phyloP scores from a whole-genome alignment of 2,888 invertebrate species.

The Bhutanitis thaidina region DNA sequence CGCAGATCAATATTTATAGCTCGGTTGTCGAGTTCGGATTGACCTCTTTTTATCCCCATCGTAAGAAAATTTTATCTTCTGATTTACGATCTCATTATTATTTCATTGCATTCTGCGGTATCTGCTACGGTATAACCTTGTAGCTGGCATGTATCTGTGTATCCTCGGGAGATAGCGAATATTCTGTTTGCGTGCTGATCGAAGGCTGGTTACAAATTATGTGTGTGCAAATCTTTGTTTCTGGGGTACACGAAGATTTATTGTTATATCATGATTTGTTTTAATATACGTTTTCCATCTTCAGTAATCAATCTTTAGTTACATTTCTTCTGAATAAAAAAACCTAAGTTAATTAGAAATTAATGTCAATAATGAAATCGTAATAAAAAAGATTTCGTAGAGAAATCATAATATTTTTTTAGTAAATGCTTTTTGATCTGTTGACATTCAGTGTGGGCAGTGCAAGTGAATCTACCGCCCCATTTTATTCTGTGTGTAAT shows the following conservation, averaged over 20 bases:
- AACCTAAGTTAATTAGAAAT: too few relatives aligned
- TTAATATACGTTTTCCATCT: constrained; percentile 3
- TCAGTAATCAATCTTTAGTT: too few relatives aligned
- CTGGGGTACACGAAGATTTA: constrained; percentile 7
- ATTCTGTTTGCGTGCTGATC: constrained; percentile 13
- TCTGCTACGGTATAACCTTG: constrained; percentile 11
- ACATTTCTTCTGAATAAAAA: too few relatives aligned
- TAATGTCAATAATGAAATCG: too few relatives aligned
- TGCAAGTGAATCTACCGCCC: too few relatives aligned
- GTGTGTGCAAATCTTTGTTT: constrained; percentile 10
- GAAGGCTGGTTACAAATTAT: constrained; percentile 10
- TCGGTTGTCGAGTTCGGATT: constrained; percentile 47
- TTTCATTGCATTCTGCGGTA: constrained; percentile 20
- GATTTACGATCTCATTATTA: constrained; percentile 28
- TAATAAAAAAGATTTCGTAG: too few relatives aligned
- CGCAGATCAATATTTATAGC: constrained; percentile 53
- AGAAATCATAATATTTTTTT: too few relatives aligned
- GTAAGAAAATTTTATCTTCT: constrained; percentile 33
- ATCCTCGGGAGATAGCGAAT: constrained; percentile 13
- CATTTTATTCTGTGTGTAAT: too few relatives aligned
- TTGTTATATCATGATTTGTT: constrained; percentile 10
- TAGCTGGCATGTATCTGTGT: constrained; percentile 5
- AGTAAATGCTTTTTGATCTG: too few relatives aligned
- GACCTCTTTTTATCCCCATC: constrained; percentile 51
- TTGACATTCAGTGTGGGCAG: too few relatives aligned